phyloP scores from a whole-genome alignment of 1,140 invertebrate species.

The Platorchestia sp. region DNA sequence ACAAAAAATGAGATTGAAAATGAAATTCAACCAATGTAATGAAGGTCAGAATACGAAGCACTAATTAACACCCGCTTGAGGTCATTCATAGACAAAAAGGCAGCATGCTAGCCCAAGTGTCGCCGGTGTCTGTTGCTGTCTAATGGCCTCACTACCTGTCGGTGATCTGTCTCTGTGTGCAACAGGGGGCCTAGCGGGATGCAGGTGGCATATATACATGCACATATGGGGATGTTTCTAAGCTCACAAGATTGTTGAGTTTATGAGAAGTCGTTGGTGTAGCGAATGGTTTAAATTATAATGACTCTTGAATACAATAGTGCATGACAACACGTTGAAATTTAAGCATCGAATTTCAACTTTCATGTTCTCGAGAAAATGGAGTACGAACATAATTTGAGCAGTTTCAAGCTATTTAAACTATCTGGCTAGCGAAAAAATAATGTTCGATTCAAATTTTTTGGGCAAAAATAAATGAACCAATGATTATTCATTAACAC shows the following conservation, averaged over 20 bases:
- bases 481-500: too few species aligned
- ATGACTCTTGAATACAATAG: neutral
- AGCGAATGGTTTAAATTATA: neutral
- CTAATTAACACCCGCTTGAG: too few species aligned
- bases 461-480: too few species aligned
- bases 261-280: neutral
- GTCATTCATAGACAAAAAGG: too few species aligned
- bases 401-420: neutral
- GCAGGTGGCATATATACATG: neutral
- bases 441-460: too few species aligned
- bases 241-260: neutral
- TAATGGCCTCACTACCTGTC: neutral
- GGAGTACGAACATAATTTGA: neutral
- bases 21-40: too few species aligned
- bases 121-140: too few species aligned
- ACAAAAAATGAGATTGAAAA: too few species aligned
- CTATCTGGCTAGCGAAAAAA: too few species aligned
- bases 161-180: neutral
- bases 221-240: neutral
- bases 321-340: neutral
- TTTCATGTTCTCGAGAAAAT: neutral
- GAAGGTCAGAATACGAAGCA: too few species aligned
- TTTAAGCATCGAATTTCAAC: neutral
- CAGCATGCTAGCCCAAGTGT: too few species aligned
- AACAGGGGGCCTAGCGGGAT: neutral